A percentile compares a stretch with the other conserved stretches of the same genome.
Evolutionary conservation across 2,888 invertebrate genomes (phyloP).

Genomic region (Galerucella pusilla): DNA sequence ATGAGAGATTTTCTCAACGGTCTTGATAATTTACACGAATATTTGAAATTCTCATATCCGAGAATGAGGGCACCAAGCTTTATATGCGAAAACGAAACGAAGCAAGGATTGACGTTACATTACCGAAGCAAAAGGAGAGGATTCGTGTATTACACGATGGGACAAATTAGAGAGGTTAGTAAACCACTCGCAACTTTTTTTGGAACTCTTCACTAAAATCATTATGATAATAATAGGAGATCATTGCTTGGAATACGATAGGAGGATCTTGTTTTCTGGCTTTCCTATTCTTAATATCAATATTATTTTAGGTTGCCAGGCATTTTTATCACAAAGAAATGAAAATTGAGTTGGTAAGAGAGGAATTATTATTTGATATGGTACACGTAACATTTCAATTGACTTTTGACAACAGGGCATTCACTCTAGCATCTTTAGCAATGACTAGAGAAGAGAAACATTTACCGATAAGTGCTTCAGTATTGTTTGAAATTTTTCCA

Average conservation of each 20-base stretch:
- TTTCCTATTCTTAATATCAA: not conserved
- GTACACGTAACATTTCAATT: constrained; percentile 94
- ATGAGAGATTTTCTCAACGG: constrained; percentile 97
- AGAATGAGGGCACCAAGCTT: constrained; percentile 93
- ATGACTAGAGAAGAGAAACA: constrained; percentile 91
- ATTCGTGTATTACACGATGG: constrained; percentile 97
- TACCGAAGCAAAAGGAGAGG: constrained; percentile 93
- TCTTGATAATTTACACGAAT: constrained; percentile 96
- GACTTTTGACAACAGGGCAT: constrained; percentile 94
- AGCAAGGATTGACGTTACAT: constrained; percentile 91
- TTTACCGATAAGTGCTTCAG: constrained; percentile 87
- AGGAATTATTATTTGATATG: constrained; percentile 89
- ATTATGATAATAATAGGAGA: no score
- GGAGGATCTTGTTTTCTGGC: no score
- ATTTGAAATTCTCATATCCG: constrained; percentile 95
- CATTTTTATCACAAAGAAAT: constrained; percentile 96
- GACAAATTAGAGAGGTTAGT: constrained; percentile 86
- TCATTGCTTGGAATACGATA: no score
- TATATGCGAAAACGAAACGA: constrained; percentile 95
- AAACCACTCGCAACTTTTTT: not conserved
- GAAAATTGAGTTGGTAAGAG: constrained; percentile 88
- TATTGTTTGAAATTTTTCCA: constrained; percentile 96
- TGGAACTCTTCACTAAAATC: not conserved
- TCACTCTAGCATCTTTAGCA: constrained; percentile 83
- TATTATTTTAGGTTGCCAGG: constrained; percentile 78